Conservation (phyloP, 1,140 invertebrate species). For the Charaxes varanes region DNA sequence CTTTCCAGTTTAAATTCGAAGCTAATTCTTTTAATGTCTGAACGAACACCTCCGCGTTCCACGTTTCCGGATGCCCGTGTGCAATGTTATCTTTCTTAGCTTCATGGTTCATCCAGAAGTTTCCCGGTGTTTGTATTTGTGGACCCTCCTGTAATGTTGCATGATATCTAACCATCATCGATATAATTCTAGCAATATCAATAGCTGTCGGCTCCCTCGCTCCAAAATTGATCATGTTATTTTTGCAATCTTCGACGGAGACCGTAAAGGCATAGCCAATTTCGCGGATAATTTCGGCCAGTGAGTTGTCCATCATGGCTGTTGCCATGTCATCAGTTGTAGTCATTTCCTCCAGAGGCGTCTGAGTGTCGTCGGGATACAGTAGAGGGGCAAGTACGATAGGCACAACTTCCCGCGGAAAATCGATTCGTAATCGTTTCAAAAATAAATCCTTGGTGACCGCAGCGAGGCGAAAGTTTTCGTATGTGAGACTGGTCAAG, state of each 20-base stretch:
- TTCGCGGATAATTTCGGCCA: conserved; percentile 91
- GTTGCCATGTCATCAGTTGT: conserved; percentile 72
- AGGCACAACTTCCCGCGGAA: conserved; percentile 90
- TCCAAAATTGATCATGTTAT: conserved; percentile 84
- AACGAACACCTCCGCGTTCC: conserved; percentile 96
- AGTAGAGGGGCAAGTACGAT: conserved; percentile 90
- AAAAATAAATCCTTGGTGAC: conserved; percentile 88
- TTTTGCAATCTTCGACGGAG: conserved; percentile 91
- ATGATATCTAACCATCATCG: conserved; percentile 90
- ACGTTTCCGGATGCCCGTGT: conserved; percentile 74
- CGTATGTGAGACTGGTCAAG: conserved; percentile 74
- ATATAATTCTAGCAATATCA: conserved; percentile 87
- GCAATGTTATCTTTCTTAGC: conserved; percentile 61
- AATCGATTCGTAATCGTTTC: conserved; percentile 87
- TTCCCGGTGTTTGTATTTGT: conserved; percentile 78
- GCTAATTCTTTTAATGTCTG: conserved; percentile 92
- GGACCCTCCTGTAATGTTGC: conserved; percentile 80
- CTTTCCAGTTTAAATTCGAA: conserved; percentile 91
- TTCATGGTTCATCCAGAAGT: conserved; percentile 75
- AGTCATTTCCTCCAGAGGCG: conserved; percentile 76
- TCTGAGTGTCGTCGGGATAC: conserved; percentile 86
- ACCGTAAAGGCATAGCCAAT: conserved; percentile 91
- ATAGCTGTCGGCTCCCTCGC: conserved; percentile 84
- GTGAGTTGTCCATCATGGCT: conserved; percentile 81
- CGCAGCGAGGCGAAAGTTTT: conserved; percentile 76